A percentile compares a stretch with the other conserved stretches of the same genome.
Conservation (phyloP, 2,888 invertebrate species). For the Dugesia japonica region DNA sequence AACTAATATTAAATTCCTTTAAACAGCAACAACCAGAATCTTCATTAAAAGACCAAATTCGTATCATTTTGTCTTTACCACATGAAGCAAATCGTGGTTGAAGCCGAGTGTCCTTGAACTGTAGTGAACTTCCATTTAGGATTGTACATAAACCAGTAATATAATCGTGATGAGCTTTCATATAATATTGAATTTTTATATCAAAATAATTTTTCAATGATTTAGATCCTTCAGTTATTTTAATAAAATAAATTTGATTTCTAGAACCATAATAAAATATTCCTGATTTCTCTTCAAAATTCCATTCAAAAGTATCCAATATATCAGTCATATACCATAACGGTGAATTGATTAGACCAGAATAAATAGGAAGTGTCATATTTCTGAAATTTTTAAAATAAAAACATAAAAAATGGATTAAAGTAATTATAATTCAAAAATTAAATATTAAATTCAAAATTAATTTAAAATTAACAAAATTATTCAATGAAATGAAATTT, state of each 20-base stretch:
- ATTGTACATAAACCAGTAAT: background rate
- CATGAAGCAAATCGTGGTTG: background rate
- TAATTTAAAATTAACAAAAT: no score
- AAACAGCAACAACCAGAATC: background rate
- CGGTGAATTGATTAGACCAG: background rate
- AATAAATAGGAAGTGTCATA: background rate
- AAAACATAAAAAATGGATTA: no score
- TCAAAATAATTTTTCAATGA: background rate
- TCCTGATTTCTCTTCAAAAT: background rate
- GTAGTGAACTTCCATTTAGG: background rate
- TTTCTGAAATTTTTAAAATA: no score
- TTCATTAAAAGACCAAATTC: background rate
- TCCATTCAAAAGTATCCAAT: background rate
- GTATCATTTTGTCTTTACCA: background rate
- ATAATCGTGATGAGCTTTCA: background rate
- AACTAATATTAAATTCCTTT: background rate
- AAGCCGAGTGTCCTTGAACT: background rate
- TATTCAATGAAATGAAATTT: no score
- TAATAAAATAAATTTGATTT: background rate
- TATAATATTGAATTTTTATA: background rate
- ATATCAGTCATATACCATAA: background rate
- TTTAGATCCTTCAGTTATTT: background rate
- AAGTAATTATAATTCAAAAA: no score
- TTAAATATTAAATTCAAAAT: no score
- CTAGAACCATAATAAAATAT: background rate